Base-by-base conservation (phyloP, 2,797 vertebrate genomes). In the Jordanella pulchra region DNA sequence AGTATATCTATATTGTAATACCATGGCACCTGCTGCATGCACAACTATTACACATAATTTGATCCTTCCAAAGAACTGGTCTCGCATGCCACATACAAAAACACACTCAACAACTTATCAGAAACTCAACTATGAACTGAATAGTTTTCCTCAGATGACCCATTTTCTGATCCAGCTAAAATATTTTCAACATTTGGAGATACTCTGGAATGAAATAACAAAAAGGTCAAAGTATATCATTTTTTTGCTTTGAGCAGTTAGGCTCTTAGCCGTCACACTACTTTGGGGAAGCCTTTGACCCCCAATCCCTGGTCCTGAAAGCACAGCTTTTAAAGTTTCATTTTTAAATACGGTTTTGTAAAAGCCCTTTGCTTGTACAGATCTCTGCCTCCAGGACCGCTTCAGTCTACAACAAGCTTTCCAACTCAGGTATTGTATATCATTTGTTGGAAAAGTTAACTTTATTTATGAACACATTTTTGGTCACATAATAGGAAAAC, bases 401-500 rank as follows among this genome's bases (percentile, higher is more conserved):
- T 39, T 7, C 35, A 39, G 35, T n/a, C 35, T 39, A 39, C 35
- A 39, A 47, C 47, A 32, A 30, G 2, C 7, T 12, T 58, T 7
- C 7, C 28, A 58, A 13, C 7, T 15, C 23, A 67, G 51, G 17
- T 17, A 7, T 32, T 17, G 42, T 4, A 2, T 4, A 42, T n/a
- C 17, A 58, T 50, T 51, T 53, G 39, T 42, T 27, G 27, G 28
- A 71, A 6, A 53, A n/a, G 30, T n/a, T 15, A 45, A 14, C 11
- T 12, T 45, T 13, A 67, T 51, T 51, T 45, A 51, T 42, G 2
- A 13, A 4, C 0, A 39, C 0, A 21, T 17, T 7, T 54, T 51
- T 63, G 51, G 48, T 89, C 83, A 92, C 79, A 92, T 84, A 65
- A 81, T 25, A 3, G 91, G 91, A 74, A 71, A 93, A 76, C 87